These are phyloP conservation scores for Xestia c-nigrum DNA, from an alignment of 2,888 invertebrate species.

Conservation along the genomic window DNA sequence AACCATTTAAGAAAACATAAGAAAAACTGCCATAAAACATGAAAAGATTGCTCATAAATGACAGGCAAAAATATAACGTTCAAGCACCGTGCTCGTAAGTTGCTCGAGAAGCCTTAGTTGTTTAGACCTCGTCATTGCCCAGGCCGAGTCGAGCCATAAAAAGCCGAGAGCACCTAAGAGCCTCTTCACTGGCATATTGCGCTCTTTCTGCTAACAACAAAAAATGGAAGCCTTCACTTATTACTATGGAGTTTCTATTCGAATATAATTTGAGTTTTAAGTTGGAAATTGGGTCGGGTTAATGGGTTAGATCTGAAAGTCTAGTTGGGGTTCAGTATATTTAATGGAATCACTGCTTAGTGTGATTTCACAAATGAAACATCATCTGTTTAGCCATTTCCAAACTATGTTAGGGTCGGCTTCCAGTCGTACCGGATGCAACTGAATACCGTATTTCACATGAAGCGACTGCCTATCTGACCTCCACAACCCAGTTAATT, in stretches of 20 bases:
- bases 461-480: no score
- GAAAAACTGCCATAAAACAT: not conserved
- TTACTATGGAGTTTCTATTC: conserved; percentile 71
- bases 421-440: no score
- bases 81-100: conserved; percentile 72
- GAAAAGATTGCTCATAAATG: conserved; percentile 50
- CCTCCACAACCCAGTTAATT: no score
- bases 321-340: not conserved
- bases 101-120: conserved; percentile 80
- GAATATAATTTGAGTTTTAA: conserved; percentile 69
- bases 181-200: conserved; percentile 80
- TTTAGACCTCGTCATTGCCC: conserved; percentile 77
- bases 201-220: conserved; percentile 76
- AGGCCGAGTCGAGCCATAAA: conserved; percentile 73
- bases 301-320: not conserved
- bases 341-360: not conserved
- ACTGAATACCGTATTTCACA: no score
- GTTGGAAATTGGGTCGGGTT: conserved; percentile 41
- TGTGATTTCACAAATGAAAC: not conserved
- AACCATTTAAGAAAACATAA: not conserved
- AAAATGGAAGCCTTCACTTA: conserved; percentile 71
- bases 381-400: no score
- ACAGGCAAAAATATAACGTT: conserved; percentile 65
- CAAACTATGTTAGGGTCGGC: no score
- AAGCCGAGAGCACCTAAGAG: conserved; percentile 75